Evolutionary conservation across 2,888 invertebrate species (phyloP).

Genomic region (Papilio gigon): DNA sequence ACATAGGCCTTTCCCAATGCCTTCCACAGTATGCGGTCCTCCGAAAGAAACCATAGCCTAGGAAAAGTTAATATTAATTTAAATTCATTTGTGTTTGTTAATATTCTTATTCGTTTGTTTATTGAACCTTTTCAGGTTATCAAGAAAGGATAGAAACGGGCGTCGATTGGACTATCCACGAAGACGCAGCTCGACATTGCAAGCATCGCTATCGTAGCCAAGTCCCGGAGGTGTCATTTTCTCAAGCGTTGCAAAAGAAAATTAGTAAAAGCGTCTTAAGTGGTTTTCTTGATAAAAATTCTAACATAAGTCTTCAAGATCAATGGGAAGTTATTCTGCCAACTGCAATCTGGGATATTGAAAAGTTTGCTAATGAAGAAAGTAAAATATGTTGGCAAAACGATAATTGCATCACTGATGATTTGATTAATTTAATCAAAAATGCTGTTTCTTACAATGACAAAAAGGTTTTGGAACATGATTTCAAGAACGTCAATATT

Average conservation of each 20-base stretch:
- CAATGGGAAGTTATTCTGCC: slow-evolving; percentile 68
- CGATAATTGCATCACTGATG: slow-evolving; percentile 64
- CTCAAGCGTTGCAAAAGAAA: slow-evolving; percentile 63
- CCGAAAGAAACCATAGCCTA: no score
- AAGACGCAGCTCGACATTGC: slow-evolving; percentile 60
- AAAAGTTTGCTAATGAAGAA: slow-evolving; percentile 65
- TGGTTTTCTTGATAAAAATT: slow-evolving; percentile 62
- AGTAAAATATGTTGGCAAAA: slow-evolving; percentile 64
- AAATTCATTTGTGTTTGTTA: background rate
- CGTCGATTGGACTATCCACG: slow-evolving; percentile 66
- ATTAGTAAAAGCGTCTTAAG: slow-evolving; percentile 62
- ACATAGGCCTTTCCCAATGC: no score
- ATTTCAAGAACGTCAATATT: slow-evolving; percentile 57
- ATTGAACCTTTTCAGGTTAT: slow-evolving; percentile 57
- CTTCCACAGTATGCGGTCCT: no score
- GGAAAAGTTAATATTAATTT: background rate
- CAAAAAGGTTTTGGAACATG: slow-evolving; percentile 55
- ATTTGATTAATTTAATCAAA: slow-evolving; percentile 61
- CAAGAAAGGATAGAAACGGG: slow-evolving; percentile 67
- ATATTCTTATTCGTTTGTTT: background rate
- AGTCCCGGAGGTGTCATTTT: slow-evolving; percentile 55
- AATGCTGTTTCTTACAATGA: slow-evolving; percentile 57
- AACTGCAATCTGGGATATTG: slow-evolving; percentile 67
- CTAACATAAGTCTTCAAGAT: slow-evolving; percentile 59
- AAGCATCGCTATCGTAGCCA: slow-evolving; percentile 55